Evolutionary conservation across 2,113 vertebrate genomes (phyloP).

Genomic region (Pogonocichla stellata): DNA sequence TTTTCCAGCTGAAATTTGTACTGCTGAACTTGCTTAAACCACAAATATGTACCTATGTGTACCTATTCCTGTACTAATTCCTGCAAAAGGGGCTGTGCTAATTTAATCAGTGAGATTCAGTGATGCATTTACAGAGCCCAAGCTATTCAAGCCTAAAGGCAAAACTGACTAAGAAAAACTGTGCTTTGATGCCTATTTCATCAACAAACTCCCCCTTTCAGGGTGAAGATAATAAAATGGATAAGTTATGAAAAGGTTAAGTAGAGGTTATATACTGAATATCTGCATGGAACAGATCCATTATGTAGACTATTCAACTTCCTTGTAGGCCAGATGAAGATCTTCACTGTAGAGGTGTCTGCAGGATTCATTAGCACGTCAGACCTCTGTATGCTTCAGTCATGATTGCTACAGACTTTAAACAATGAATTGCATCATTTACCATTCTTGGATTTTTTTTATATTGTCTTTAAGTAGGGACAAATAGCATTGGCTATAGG

Average conservation of each 20-base stretch:
- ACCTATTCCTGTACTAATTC: background rate
- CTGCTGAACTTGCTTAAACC: background rate
- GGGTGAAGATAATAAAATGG: background rate
- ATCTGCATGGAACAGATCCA: too few species aligned
- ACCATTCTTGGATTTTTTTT: background rate
- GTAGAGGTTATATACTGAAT: fast-evolving
- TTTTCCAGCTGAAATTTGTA: background rate
- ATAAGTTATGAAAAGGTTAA: background rate
- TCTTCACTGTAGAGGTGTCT: background rate
- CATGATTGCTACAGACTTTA: background rate
- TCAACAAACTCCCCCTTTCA: fast-evolving
- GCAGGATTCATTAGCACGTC: background rate
- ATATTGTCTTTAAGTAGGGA: background rate
- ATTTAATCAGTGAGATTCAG: background rate
- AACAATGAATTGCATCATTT: background rate
- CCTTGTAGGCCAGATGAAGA: background rate
- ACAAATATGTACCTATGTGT: fast-evolving
- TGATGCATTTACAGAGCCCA: background rate
- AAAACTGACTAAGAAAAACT: background rate
- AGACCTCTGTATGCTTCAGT: background rate
- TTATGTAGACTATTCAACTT: background rate
- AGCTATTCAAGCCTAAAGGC: background rate
- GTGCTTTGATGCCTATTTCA: background rate
- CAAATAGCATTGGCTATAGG: background rate
- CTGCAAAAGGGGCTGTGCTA: background rate